Base-by-base conservation (phyloP, 2,888 invertebrate species). In the Seira musarum region DNA sequence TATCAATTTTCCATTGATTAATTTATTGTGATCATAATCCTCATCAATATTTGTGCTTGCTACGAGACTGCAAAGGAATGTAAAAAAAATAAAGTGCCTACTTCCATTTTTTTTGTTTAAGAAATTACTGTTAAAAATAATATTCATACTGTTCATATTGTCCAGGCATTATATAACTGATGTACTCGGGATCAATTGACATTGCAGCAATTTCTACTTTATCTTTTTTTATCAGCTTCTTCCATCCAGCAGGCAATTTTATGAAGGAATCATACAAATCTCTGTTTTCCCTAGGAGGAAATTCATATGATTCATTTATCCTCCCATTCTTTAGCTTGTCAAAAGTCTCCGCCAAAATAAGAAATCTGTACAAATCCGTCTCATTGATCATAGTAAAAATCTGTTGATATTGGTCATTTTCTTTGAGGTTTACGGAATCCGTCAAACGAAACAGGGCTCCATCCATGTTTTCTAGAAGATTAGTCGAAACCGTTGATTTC, bases 1-100 rank as follows among this genome's bases (percentile, higher is more conserved):
- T 24, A 85, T 78, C 21, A 85, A 53, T 5, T 73, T 78, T 22
- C 85, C 80, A 68, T 85, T 85, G 8, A 84, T 73, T 13, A 85
- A 8, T 61, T 83, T 82, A 10, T 15, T 25, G 0, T 25, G 57
- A 3, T 25, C 60, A 13, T 67, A 25, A 57, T 15, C 46, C 5
- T 22, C 53, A 1, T 69, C 53, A 15, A 67, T 0, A 24, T n/a
- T 64, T 15, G 73, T 15, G 21, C 68, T 67, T 5, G 68, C 22
- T 15, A 67, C 73, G 13, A 81, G 40, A 49, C 81, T 81, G 25
- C 5, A 46, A 75, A 68, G n/a, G n/a, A n/a, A n/a, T n/a, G n/a
- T n/a, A n/a, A n/a, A n/a, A n/a, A n/a, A n/a, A n/a, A n/a, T n/a
- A n/a, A n/a, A n/a, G 19, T 15, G 22, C 15, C 6, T 10, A 40